Evolutionary conservation across 2,888 invertebrate species (phyloP), one percentile per base, ranked within the genome.

Genomic region (Sepiola atlantica): DNA sequence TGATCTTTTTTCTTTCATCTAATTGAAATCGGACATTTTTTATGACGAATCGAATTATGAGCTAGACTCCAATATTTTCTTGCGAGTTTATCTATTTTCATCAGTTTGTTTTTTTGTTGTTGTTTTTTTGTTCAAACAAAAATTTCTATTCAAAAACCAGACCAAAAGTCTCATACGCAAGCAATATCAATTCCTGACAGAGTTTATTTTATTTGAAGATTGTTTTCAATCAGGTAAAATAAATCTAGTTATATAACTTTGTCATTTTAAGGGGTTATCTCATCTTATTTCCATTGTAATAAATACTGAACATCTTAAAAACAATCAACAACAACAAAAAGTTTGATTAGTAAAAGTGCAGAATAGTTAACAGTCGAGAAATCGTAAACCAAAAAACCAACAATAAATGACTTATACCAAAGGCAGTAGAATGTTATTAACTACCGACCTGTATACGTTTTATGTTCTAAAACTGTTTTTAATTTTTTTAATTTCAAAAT

Each of bases 201-300:
- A 77, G n/a, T 77, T 77, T n/a, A 45, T 45, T 77, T 77, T 77
- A n/a, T 77, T 77, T 77, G n/a, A 77, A 32, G 12, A 32, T 77
- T 77, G n/a, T 32, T 77, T 77, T n/a, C 14, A 14, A 77, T 32
- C 77, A 77, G 77, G 32, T 77, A 77, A 77, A 77, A 77, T 77
- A 77, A 77, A 32, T 1, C n/a, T 77, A 77, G n/a, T 77, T 45
- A 77, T 77, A 77, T 77, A n/a, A 32, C 77, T 77, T 77, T 77
- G n/a, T 77, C 77, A 77, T 77, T 77, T 77, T 32, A 77, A 77
- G n/a, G 77, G 77, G n/a, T 77, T 77, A 77, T 77, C 77, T 77
- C 77, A 77, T 77, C n/a, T 77, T 77, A n/a, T 77, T 77, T 77
- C 77, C 77, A 77, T 77, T 77, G n/a, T 14, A 77, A 77, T 61